Conservation (phyloP, 2,113 vertebrate species). For the Mesoclemmys tuberculata region DNA sequence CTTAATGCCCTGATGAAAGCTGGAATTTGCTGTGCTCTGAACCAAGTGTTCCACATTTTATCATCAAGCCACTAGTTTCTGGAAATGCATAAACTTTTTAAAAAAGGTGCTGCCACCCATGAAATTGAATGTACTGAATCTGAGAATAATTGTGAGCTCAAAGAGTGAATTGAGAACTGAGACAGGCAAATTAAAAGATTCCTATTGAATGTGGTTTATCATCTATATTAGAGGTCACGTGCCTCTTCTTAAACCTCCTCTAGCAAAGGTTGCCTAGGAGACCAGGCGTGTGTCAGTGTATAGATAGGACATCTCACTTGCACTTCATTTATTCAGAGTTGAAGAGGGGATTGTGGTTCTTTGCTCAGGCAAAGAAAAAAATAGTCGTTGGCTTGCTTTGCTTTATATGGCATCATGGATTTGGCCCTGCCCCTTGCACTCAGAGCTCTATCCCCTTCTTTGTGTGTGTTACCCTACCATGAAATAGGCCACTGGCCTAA, state of each 20-base stretch:
- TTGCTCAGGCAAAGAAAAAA: not conserved
- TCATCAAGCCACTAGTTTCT: not conserved
- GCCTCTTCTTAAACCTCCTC: not conserved
- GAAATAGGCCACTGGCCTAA: rapidly evolving
- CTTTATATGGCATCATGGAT: rapidly evolving
- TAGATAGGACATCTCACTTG: not conserved
- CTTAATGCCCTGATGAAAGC: not conserved
- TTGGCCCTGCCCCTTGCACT: rapidly evolving
- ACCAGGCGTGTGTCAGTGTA: not conserved
- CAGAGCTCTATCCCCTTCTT: not conserved
- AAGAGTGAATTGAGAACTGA: not conserved
- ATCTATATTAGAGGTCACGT: not conserved
- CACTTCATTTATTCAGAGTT: rapidly evolving
- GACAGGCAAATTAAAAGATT: not conserved
- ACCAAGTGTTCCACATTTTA: not conserved
- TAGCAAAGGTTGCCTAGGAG: slow-evolving; percentile 32
- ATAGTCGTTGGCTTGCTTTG: rapidly evolving
- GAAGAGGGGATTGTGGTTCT: rapidly evolving
- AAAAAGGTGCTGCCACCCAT: rapidly evolving
- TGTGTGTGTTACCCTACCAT: not conserved
- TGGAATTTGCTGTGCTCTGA: not conserved
- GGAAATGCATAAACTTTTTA: not conserved
- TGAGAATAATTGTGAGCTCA: not conserved
- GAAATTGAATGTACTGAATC: not conserved
- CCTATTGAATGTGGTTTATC: not conserved